Evolutionary conservation across 2,113 vertebrate species (phyloP).

Genomic region (Mungos mungo): DNA sequence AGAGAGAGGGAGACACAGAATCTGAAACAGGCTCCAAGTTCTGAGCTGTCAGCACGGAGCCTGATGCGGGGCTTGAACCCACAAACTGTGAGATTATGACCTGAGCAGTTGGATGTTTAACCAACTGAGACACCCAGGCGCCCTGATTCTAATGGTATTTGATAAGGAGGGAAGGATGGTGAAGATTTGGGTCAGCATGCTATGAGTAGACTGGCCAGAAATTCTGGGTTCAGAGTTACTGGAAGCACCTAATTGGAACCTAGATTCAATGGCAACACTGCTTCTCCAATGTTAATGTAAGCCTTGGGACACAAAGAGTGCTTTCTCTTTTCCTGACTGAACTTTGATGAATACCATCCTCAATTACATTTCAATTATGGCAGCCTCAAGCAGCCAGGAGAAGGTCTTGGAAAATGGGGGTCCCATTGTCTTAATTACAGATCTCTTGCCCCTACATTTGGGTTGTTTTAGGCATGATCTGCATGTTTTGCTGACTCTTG

Average conservation of each 20-base stretch:
- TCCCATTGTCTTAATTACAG: not conserved
- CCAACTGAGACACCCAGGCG: too few relatives aligned
- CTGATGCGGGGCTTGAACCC: too few relatives aligned
- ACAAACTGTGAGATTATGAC: too few relatives aligned
- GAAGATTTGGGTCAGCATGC: too few relatives aligned
- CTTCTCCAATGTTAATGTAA: not conserved
- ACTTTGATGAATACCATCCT: not conserved
- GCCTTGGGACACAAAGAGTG: not conserved
- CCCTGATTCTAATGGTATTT: not conserved
- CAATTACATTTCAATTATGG: rapidly evolving
- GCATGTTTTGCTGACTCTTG: not conserved
- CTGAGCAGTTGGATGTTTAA: too few relatives aligned
- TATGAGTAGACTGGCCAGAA: not conserved
- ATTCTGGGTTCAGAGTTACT: not conserved
- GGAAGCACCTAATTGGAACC: not conserved
- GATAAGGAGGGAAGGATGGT: not conserved
- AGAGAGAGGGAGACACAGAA: too few relatives aligned
- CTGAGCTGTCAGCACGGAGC: too few relatives aligned
- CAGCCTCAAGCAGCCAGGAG: too few relatives aligned
- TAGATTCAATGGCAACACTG: not conserved
- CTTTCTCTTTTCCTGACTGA: not conserved
- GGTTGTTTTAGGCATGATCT: not conserved
- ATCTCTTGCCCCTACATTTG: rapidly evolving
- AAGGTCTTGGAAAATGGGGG: not conserved
- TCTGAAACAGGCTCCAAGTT: too few relatives aligned